phyloP scores from a whole-genome alignment of 2,113 vertebrate genomes.

The Callorhinus ursinus region DNA sequence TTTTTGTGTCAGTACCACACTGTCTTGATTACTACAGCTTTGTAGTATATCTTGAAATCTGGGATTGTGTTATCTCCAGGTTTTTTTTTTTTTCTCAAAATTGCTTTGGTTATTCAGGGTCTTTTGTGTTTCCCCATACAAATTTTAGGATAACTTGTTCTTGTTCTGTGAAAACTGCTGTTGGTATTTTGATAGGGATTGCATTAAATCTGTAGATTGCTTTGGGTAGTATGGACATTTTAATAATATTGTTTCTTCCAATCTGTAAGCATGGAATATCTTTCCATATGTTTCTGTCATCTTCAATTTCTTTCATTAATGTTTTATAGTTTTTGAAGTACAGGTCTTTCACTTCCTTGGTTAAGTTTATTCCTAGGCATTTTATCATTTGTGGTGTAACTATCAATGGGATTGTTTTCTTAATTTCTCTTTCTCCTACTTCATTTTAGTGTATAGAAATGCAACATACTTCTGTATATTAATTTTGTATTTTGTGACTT shows the following conservation, averaged over 20 bases:
- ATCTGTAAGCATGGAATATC: not conserved
- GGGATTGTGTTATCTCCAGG: not conserved
- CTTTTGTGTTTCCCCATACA: not conserved
- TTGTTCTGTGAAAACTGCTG: not conserved
- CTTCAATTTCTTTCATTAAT: not conserved
- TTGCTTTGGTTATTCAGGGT: not conserved
- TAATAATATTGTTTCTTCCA: not conserved
- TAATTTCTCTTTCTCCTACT: not conserved
- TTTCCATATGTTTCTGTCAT: not conserved
- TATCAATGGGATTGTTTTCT: not conserved
- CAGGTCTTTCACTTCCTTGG: not conserved
- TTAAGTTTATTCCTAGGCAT: not conserved
- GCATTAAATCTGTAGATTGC: not conserved
- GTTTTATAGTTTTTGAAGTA: not conserved
- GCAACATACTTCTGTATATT: not conserved
- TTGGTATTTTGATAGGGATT: not conserved
- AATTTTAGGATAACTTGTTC: not conserved
- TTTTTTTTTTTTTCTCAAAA: not conserved
- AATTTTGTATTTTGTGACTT: not conserved
- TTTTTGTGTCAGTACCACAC: not conserved
- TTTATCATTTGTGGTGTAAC: not conserved
- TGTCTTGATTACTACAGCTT: not conserved
- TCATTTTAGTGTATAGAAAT: not conserved
- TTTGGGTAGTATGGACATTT: not conserved
- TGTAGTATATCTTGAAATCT: not conserved